A percentile compares a stretch with the other conserved stretches of the same genome.
Conservation (phyloP, 2,797 vertebrate genomes). For the Coluber constrictor region DNA sequence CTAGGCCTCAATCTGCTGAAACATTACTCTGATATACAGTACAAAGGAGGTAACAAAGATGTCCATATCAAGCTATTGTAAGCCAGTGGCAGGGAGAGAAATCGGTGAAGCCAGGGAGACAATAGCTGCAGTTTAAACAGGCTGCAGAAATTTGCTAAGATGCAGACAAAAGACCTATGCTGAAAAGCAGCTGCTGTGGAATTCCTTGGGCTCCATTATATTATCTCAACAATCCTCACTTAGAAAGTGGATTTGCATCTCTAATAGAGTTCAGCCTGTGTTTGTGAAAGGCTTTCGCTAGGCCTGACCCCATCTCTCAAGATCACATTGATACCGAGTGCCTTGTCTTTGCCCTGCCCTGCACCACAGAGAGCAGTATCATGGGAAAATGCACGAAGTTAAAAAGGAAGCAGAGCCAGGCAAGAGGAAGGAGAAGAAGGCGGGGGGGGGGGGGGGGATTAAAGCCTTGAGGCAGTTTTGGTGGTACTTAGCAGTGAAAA, state of each 20-base stretch:
- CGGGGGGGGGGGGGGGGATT: slow-evolving; percentile 66
- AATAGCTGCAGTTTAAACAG: slow-evolving; percentile 84
- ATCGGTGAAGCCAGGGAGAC: slow-evolving; percentile 80
- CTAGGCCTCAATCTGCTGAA: slow-evolving; percentile 83
- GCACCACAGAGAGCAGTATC: slow-evolving; percentile 71
- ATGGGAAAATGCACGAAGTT: slow-evolving; percentile 84
- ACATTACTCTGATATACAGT: slow-evolving; percentile 86
- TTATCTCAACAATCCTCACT: slow-evolving; percentile 81
- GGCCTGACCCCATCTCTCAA: slow-evolving; percentile 80
- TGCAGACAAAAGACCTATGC: slow-evolving; percentile 74
- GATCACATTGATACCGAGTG: slow-evolving; percentile 74
- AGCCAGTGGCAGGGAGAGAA: slow-evolving; percentile 87
- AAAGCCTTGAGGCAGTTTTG: slow-evolving; percentile 81
- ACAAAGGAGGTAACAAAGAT: slow-evolving; percentile 92
- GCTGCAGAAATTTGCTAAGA: slow-evolving; percentile 85
- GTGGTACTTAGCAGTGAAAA: slow-evolving; percentile 87
- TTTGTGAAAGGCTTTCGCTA: slow-evolving; percentile 86
- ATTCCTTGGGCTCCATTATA: slow-evolving; percentile 81
- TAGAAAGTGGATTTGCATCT: slow-evolving; percentile 92
- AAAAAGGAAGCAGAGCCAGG: slow-evolving; percentile 73
- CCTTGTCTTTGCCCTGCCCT: slow-evolving; percentile 69
- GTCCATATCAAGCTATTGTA: slow-evolving; percentile 88
- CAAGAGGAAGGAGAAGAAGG: slow-evolving; percentile 62
- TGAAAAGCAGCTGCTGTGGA: slow-evolving; percentile 72
- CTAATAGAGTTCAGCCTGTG: slow-evolving; percentile 88